Evolutionary conservation across 2,797 vertebrate species (phyloP).

Genomic region (Yasuhikotakia modesta): DNA sequence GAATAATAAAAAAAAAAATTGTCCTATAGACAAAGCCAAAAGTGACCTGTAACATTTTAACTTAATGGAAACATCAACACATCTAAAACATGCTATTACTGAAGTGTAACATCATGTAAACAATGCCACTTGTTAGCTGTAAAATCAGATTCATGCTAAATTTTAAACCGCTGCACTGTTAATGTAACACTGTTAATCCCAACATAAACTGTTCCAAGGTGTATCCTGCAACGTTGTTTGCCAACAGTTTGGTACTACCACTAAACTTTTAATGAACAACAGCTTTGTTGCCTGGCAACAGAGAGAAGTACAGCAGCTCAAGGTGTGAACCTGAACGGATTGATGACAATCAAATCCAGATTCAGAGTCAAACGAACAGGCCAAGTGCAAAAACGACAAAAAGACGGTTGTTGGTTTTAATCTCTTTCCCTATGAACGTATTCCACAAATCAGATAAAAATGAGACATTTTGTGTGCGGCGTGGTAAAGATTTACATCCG

Average conservation of each 20-base stretch:
- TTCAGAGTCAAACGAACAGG: background rate
- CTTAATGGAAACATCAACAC: too few relatives aligned
- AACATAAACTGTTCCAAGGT: background rate
- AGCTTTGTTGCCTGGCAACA: background rate
- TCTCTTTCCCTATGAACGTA: conserved; percentile 16
- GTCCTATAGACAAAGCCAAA: too few relatives aligned
- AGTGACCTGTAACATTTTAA: too few relatives aligned
- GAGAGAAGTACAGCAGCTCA: background rate
- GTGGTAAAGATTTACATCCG: conserved; percentile 29
- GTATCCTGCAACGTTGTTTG: background rate
- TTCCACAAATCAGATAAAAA: conserved; percentile 39
- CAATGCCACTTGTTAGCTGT: too few relatives aligned
- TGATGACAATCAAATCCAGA: background rate
- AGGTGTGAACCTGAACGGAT: background rate
- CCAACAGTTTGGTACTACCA: background rate
- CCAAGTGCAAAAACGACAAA: background rate
- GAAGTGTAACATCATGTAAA: too few relatives aligned
- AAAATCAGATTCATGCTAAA: background rate
- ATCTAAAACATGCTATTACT: too few relatives aligned
- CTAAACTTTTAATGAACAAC: background rate
- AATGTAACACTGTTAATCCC: background rate
- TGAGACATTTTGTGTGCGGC: conserved; percentile 28
- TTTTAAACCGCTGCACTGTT: background rate
- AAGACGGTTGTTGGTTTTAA: background rate
- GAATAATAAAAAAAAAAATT: too few relatives aligned